These are phyloP conservation scores for Notothenia rossii DNA, from an alignment of 2,113 vertebrate genomes.

Conservation along the genomic window DNA sequence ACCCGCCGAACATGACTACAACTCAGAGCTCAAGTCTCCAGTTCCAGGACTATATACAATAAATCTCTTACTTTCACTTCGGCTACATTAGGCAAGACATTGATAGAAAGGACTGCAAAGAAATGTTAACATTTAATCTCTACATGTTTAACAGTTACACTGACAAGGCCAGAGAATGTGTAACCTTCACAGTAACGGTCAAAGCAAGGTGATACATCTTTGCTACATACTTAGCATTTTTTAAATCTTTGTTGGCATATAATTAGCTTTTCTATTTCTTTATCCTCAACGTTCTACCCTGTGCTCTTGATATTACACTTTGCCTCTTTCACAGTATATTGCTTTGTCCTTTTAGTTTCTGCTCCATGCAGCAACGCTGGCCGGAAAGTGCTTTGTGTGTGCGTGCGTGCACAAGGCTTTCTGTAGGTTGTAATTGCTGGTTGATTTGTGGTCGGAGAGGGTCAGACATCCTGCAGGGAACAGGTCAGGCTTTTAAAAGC, in stretches of 20 bases:
- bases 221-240: background rate
- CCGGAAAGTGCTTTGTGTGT: background rate
- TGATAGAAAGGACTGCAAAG: background rate
- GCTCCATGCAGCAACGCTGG: slow-evolving; percentile 2
- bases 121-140: background rate
- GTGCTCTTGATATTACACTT: slow-evolving; percentile 1
- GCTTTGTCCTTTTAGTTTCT: slow-evolving; percentile 18
- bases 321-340: slow-evolving; percentile 8
- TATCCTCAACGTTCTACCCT: background rate
- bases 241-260: background rate
- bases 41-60: background rate
- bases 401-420: slow-evolving; percentile 13
- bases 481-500: slow-evolving; percentile 73
- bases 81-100: background rate
- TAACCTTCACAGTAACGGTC: background rate
- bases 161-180: background rate
- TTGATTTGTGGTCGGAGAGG: slow-evolving; percentile 76
- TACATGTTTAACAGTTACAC: background rate
- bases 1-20: slow-evolving; percentile 38
- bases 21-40: slow-evolving; percentile 33
- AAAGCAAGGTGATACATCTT: background rate
- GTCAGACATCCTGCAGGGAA: slow-evolving; percentile 67
- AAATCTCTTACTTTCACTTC: background rate
- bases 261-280: background rate
- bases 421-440: slow-evolving; percentile 67